phyloP scores from a whole-genome alignment of 2,797 vertebrate genomes.

The Alca torda region DNA sequence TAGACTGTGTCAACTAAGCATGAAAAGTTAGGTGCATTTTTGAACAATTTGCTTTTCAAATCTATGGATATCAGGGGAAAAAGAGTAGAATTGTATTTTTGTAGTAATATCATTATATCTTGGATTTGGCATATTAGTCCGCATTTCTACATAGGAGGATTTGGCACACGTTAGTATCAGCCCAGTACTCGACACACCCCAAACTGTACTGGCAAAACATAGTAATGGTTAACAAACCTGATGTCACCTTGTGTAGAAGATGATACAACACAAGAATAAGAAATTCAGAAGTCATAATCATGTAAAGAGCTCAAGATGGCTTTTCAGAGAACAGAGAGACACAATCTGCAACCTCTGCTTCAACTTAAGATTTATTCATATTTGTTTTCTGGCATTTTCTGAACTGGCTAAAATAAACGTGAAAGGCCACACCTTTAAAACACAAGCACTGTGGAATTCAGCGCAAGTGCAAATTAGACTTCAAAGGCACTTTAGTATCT shows the following conservation, averaged over 20 bases:
- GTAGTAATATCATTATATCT: not conserved
- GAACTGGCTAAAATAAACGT: not conserved
- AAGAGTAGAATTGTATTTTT: not conserved
- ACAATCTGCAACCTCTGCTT: not conserved
- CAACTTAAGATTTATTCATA: not conserved
- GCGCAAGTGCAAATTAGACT: not conserved
- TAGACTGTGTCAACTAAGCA: not conserved
- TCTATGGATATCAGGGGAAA: not conserved
- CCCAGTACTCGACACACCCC: not conserved
- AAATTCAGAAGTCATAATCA: not conserved
- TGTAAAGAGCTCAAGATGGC: not conserved
- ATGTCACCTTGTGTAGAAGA: not conserved
- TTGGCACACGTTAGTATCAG: not conserved
- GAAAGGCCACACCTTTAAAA: not conserved
- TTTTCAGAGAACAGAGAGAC: not conserved
- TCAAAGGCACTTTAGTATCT: not conserved
- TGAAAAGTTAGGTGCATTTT: not conserved
- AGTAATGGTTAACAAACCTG: not conserved
- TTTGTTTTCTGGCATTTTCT: not conserved
- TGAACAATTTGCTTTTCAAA: not conserved
- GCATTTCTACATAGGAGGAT: not conserved
- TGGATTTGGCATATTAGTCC: not conserved
- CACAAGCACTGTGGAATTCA: not conserved
- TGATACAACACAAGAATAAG: not conserved
- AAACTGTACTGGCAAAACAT: not conserved